Conservation (phyloP, 2,113 vertebrate genomes). For the Ramphastos sulfuratus region DNA sequence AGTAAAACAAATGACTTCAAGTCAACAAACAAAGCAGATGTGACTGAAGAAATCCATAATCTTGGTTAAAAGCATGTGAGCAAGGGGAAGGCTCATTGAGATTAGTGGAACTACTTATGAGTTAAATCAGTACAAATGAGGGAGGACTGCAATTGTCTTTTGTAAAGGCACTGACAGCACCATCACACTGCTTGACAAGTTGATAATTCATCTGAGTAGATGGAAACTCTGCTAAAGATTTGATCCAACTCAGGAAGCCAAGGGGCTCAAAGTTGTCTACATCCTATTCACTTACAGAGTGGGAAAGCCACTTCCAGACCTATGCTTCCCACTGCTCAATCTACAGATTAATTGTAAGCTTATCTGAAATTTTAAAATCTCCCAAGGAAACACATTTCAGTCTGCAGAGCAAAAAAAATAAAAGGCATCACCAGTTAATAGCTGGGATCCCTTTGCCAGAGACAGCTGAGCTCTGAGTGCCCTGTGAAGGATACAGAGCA, state of each 20-base stretch:
- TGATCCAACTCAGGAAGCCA: not conserved
- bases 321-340: not conserved
- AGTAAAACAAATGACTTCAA: not conserved
- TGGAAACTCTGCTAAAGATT: not conserved
- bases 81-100: not conserved
- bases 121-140: not conserved
- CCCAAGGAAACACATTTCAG: not conserved
- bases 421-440: constrained; percentile 24
- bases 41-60: not conserved
- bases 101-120: not conserved
- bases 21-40: not conserved
- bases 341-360: constrained; percentile 12
- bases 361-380: not conserved
- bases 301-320: not conserved
- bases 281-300: not conserved
- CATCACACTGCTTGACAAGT: not conserved
- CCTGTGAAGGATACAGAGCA: not conserved
- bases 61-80: not conserved
- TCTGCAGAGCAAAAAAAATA: not conserved
- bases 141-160: not conserved
- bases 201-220: not conserved
- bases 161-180: not conserved
- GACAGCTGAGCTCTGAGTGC: not conserved
- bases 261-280: not conserved
- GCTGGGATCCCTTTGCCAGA: constrained; percentile 1